These are phyloP conservation scores for Ichneumoninae sp. DNA, from an alignment of 2,888 invertebrate genomes.

Conservation along the genomic window DNA sequence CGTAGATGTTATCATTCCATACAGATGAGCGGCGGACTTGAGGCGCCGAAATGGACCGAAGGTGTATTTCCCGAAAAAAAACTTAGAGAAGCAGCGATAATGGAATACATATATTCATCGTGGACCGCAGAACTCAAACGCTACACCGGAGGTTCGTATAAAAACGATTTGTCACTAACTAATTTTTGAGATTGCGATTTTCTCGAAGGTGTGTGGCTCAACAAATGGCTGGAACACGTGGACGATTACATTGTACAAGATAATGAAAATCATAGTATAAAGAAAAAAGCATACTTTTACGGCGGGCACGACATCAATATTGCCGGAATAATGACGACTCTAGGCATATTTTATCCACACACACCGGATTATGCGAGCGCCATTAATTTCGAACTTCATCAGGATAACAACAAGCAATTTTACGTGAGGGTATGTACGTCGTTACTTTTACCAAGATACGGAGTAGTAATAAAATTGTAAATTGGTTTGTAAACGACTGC, in stretches of 20 bases:
- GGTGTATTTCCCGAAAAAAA: conserved; percentile 85
- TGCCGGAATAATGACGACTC: conserved; percentile 67
- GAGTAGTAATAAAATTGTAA: neutral
- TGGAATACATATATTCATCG: conserved; percentile 86
- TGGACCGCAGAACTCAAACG: conserved; percentile 84
- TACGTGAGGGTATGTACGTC: conserved; percentile 32
- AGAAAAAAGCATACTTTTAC: conserved; percentile 75
- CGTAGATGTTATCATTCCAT: neutral
- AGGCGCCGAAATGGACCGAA: conserved; percentile 86
- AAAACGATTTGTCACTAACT: neutral
- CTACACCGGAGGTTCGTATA: conserved; percentile 85
- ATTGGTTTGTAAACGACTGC: neutral
- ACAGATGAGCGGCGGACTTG: conserved; percentile 73
- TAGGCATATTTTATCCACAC: conserved; percentile 61
- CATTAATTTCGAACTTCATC: conserved; percentile 64
- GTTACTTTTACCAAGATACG: neutral
- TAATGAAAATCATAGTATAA: conserved; percentile 39
- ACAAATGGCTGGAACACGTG: conserved; percentile 60
- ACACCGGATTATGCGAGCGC: conserved; percentile 63
- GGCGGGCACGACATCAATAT: conserved; percentile 78
- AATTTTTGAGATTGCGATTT: neutral
- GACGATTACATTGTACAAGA: conserved; percentile 37
- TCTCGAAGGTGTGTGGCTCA: conserved; percentile 62
- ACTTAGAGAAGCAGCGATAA: conserved; percentile 85
- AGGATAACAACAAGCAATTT: conserved; percentile 37